phyloP scores from a whole-genome alignment of 92 coral and sea anemone genomes.

The Porites evermanni region DNA sequence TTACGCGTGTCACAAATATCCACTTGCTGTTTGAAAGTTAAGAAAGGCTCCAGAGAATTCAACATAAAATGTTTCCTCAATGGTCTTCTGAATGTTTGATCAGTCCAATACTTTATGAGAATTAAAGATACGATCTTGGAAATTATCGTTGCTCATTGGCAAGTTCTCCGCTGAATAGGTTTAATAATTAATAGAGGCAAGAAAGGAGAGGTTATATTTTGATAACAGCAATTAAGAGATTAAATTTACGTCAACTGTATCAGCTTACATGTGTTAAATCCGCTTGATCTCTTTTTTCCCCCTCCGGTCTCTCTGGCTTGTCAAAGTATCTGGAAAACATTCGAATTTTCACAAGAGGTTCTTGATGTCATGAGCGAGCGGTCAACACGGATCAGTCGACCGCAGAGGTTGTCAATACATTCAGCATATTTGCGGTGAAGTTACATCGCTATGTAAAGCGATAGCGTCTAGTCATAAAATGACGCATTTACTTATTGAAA shows the following conservation, averaged over 20 bases:
- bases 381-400: slow-evolving; percentile 26
- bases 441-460: background rate
- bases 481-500: background rate
- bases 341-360: background rate
- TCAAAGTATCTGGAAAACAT: background rate
- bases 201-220: too few relatives aligned
- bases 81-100: too few relatives aligned
- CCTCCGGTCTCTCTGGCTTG: background rate
- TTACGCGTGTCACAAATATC: slow-evolving; percentile 35
- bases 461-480: background rate
- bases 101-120: too few relatives aligned
- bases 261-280: slow-evolving; percentile 32
- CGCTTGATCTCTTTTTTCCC: background rate
- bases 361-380: background rate
- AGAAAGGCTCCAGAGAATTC: too few relatives aligned
- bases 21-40: background rate
- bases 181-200: too few relatives aligned
- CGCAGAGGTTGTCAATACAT: background rate
- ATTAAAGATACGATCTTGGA: too few relatives aligned
- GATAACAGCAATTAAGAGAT: too few relatives aligned
- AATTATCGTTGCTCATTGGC: too few relatives aligned
- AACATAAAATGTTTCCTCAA: too few relatives aligned
- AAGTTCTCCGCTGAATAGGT: too few relatives aligned
- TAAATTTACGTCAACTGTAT: slow-evolving; percentile 32
- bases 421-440: slow-evolving; percentile 16